Evolutionary conservation across 2,113 vertebrate species (phyloP).

Genomic region (Calyptommatus sinebrachiatus): DNA sequence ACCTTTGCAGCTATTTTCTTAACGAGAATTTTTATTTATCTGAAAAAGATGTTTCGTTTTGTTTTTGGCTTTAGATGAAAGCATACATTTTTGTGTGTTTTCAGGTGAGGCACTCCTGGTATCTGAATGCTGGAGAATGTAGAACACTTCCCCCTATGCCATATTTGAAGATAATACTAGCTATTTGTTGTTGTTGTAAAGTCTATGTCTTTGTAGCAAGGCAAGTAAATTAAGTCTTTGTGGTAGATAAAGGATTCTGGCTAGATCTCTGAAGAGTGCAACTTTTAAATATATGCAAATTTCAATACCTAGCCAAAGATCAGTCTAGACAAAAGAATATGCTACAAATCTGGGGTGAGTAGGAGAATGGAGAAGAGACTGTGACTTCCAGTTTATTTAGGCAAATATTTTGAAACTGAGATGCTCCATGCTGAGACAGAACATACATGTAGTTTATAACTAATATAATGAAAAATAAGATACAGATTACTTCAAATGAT

Average conservation of each 20-base stretch:
- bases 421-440: neutral
- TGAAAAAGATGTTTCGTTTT: too few relatives aligned
- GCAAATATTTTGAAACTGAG: neutral
- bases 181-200: neutral
- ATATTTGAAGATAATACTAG: neutral
- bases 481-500: neutral
- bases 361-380: too few relatives aligned
- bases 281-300: neutral
- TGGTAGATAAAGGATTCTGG: neutral
- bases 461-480: constrained; percentile 16
- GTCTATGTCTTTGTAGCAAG: neutral
- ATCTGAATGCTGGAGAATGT: neutral
- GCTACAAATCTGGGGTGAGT: neutral
- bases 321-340: neutral
- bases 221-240: neutral
- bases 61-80: neutral
- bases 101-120: neutral
- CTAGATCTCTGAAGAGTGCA: neutral
- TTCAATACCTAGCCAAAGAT: neutral
- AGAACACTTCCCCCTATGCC: neutral
- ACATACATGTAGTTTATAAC: neutral
- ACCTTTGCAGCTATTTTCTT: neutral
- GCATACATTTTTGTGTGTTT: neutral
- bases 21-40: neutral
- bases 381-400: too few relatives aligned